Base-by-base conservation (phyloP, 2,888 invertebrate species). In the Cyclophora albipunctata region DNA sequence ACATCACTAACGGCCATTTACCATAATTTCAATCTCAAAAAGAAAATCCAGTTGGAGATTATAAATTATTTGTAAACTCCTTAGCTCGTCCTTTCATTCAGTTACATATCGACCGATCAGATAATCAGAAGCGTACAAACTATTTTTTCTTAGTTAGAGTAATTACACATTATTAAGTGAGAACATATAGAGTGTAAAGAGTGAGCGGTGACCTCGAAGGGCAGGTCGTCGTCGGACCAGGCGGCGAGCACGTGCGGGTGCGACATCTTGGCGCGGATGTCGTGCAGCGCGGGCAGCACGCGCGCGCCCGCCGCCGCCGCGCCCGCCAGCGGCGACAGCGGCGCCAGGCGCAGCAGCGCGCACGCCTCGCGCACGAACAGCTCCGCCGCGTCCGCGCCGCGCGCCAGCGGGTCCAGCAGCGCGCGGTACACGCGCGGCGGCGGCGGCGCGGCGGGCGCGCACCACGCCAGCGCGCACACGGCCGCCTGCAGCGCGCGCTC, bases 191-290 rank as follows among this genome's bases (percentile, higher is more conserved):
- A 20, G 20, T 1, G 20, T 20, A 20, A 20, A 20, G 20, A 20
- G 20, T 20, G 20, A 20, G 20, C 20, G 20, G 20, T 20, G 20
- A 84, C 87, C 81, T 87, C 87, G 0, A 97, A 95, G 3, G 99
- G 99, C 71, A 99, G 90, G 89, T 99, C 99, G 78, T 99, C 98
- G 72, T 96, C 95, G 67, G 93, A 95, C 98, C 98, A 98, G 66
- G 98, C 97, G 49, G 96, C 96, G 48, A 96, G 92, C 45, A 98
- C 98, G 70, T 89, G 87, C 54, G 89, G 89, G 54, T 89, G 87
- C 55, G 86, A 73, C 87, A 89, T 88, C 73, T 89, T 89, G 62
- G 84, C 77, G 54, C 87, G 74, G 60, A 99, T 96, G 84, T 97
- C 98, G 54, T 98, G 91, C 54, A 99, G 90, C 43, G 98, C 97